phyloP scores from a whole-genome alignment of 2,888 invertebrate genomes.

The Chamaedrilus cognettii region DNA sequence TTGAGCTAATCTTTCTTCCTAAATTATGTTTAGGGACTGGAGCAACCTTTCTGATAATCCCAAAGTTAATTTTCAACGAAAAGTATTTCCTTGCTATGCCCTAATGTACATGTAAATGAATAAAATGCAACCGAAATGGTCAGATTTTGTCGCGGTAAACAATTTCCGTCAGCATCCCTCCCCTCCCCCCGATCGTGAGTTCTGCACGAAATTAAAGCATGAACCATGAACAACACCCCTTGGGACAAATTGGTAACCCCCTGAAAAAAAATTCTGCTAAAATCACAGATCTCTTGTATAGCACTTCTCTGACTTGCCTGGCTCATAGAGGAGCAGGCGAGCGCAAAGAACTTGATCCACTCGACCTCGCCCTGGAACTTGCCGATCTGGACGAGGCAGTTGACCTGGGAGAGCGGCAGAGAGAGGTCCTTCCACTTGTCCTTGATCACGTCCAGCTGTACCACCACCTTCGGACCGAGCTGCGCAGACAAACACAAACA shows the following conservation, averaged over 20 bases:
- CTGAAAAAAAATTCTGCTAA: background rate
- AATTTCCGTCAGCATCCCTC: too few relatives aligned
- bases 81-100: too few relatives aligned
- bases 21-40: too few relatives aligned
- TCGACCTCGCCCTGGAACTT: constrained; percentile 70
- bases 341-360: constrained; percentile 75
- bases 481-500: too few relatives aligned
- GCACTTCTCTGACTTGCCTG: constrained; percentile 44
- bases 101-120: too few relatives aligned
- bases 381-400: constrained; percentile 72
- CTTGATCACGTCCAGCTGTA: constrained; percentile 48
- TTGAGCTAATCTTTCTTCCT: too few relatives aligned
- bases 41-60: too few relatives aligned
- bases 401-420: constrained; percentile 66
- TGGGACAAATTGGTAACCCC: background rate
- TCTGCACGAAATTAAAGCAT: too few relatives aligned
- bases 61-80: too few relatives aligned
- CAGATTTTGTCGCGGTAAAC: too few relatives aligned
- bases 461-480: constrained; percentile 56
- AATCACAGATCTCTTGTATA: background rate
- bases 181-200: too few relatives aligned
- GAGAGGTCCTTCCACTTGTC: constrained; percentile 59
- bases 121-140: too few relatives aligned
- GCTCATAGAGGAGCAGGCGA: constrained; percentile 64
- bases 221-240: background rate